phyloP scores from a whole-genome alignment of 2,113 vertebrate genomes.

The Martes martes region DNA sequence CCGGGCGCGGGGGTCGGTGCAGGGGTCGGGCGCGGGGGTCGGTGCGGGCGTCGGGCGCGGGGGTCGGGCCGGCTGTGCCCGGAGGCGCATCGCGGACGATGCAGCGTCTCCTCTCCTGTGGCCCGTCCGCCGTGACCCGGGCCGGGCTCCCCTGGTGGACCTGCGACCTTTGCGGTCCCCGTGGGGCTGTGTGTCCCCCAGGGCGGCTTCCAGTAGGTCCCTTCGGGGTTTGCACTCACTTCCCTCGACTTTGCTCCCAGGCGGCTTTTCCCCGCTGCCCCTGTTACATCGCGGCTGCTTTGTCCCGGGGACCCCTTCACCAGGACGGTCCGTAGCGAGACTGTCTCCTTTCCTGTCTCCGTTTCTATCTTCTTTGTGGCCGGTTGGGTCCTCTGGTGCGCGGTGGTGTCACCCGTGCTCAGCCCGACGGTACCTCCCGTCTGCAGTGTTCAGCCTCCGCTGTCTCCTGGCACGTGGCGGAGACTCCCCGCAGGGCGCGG shows the following conservation, averaged over 20 bases:
- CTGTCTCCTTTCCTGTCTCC: neutral
- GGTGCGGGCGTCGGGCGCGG: rapidly evolving
- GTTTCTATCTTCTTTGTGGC: neutral
- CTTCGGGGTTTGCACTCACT: neutral
- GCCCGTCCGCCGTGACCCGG: rapidly evolving
- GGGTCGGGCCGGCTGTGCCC: neutral
- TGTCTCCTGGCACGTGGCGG: neutral
- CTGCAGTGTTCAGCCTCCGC: rapidly evolving
- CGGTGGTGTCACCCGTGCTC: neutral
- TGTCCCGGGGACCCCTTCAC: neutral
- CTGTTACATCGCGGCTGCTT: neutral
- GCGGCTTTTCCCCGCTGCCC: neutral
- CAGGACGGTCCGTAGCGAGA: rapidly evolving
- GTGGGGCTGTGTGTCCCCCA: neutral
- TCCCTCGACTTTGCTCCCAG: neutral
- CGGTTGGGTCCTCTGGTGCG: neutral
- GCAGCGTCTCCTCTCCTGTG: no score
- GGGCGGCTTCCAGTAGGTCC: neutral
- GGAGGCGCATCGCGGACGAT: neutral
- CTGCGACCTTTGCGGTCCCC: neutral
- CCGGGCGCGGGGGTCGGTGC: rapidly evolving
- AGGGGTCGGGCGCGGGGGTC: neutral
- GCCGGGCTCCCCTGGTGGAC: neutral
- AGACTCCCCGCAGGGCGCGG: no score
- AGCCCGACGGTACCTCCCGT: rapidly evolving